phyloP scores from a whole-genome alignment of 2,797 vertebrate species.

The Cossypha heuglini region DNA sequence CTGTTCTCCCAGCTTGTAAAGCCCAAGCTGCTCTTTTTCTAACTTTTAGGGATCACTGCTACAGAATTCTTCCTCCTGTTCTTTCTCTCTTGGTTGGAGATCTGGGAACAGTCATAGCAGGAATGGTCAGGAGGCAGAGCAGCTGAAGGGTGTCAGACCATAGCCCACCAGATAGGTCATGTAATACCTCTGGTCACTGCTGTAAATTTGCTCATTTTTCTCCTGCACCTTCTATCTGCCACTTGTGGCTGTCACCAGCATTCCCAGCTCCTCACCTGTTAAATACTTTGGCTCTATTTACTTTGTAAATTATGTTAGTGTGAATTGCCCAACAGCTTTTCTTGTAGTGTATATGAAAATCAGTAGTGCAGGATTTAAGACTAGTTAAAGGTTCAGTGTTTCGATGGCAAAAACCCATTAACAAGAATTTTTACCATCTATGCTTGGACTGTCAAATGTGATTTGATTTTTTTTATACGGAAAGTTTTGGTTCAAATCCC shows the following conservation, averaged over 20 bases:
- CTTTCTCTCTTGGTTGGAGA: neutral
- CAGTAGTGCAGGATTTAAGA: neutral
- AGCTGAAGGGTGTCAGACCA: neutral
- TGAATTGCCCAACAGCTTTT: neutral
- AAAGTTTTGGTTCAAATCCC: neutral
- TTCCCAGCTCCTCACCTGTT: neutral
- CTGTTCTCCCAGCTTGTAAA: neutral
- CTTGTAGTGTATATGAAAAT: neutral
- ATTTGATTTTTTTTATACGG: neutral
- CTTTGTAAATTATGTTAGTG: neutral
- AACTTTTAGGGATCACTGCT: neutral
- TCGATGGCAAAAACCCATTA: neutral
- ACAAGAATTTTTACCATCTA: neutral
- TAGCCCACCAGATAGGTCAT: neutral
- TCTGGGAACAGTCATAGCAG: rapidly evolving
- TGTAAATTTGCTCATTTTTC: neutral
- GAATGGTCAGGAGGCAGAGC: neutral
- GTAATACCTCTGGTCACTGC: neutral
- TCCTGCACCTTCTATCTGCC: neutral
- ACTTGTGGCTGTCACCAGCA: neutral
- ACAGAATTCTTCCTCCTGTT: neutral
- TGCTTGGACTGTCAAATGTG: neutral
- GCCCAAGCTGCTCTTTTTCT: constrained; percentile 16
- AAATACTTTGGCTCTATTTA: neutral
- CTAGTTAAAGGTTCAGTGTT: neutral